phyloP scores from a whole-genome alignment of 2,113 vertebrate species.

The Tachycineta bicolor region DNA sequence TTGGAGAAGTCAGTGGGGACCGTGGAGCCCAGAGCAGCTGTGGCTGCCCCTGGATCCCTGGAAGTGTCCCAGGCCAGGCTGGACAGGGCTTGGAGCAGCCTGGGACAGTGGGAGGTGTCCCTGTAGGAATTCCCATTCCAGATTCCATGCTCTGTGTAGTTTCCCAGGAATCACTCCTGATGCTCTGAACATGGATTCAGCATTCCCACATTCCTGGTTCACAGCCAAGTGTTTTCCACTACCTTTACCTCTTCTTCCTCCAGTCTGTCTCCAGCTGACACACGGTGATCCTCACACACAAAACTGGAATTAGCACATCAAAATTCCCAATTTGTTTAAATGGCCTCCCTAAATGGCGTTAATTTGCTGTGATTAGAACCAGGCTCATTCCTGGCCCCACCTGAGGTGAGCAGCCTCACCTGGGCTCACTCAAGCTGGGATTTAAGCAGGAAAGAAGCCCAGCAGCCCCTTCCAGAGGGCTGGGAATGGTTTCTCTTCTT shows the following conservation, averaged over 20 bases:
- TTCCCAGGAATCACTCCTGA: not conserved
- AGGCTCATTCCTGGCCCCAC: not conserved
- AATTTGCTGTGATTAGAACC: not conserved
- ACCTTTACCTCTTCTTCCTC: not conserved
- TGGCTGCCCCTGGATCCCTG: not conserved
- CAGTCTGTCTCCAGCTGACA: not conserved
- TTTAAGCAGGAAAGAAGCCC: not conserved
- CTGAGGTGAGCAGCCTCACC: not conserved
- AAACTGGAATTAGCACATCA: not conserved
- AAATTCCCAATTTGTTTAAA: not conserved
- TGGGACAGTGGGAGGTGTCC: not conserved
- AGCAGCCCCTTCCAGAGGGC: accelerated
- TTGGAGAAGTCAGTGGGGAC: not conserved
- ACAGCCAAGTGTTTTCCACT: not conserved
- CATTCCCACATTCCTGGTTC: not conserved
- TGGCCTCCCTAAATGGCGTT: not conserved
- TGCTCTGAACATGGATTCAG: not conserved
- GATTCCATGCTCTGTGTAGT: accelerated
- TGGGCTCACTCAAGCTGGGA: not conserved
- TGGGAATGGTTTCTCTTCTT: accelerated
- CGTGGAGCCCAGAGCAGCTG: not conserved
- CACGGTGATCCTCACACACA: not conserved
- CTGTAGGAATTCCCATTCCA: not conserved
- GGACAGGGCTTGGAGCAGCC: not conserved
- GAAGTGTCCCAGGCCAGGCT: not conserved